Evolutionary conservation across 2,888 invertebrate genomes (phyloP), one percentile per base, ranked within the genome.

Genomic region (Hemaris fuciformis): DNA sequence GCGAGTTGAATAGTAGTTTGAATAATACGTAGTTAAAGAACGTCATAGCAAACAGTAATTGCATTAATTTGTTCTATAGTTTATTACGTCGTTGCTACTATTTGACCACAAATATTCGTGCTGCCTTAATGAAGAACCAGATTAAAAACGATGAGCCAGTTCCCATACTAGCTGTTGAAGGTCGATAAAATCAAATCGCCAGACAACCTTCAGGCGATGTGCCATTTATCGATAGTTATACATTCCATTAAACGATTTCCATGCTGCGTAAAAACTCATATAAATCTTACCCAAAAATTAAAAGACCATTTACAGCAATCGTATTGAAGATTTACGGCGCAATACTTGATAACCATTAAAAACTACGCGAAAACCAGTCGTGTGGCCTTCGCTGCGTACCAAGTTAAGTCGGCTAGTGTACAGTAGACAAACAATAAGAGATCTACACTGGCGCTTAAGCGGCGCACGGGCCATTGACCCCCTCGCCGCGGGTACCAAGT

Each of bases 391-490:
- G 38, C 38, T 45, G 59, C 31, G 43, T 45, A 59, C 31, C 10
- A 46, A 45, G 31, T 59, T n/a, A n/a, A n/a, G n/a, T 34, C 42
- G 60, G 57, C 46, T 63, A 48, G 45, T 60, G 61, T 64, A 62
- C 63, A 65, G 65, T 57, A 62, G 70, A 46, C 66, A 69, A 69
- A 75, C 84, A 89, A 88, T 90, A 89, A 88, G 79, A 80, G 80
- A 86, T 75, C 77, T 87, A 88, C 87, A 87, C 87, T 80, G 86
- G 86, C 86, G 88, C 87, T 84, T 79, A 81, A 82, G 82, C 81
- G 76, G 77, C 74, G 70, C 73, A 65, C 71, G 70, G 87, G 84
- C 83, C 86, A 74, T 66, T 82, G 89, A 89, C 84, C 89, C 76
- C 76, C 71, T 63, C 67, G 64, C 70, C 80, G 75, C 85, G 85